Conservation (phyloP, 2,888 invertebrate genomes). For the Belgica antarctica region DNA sequence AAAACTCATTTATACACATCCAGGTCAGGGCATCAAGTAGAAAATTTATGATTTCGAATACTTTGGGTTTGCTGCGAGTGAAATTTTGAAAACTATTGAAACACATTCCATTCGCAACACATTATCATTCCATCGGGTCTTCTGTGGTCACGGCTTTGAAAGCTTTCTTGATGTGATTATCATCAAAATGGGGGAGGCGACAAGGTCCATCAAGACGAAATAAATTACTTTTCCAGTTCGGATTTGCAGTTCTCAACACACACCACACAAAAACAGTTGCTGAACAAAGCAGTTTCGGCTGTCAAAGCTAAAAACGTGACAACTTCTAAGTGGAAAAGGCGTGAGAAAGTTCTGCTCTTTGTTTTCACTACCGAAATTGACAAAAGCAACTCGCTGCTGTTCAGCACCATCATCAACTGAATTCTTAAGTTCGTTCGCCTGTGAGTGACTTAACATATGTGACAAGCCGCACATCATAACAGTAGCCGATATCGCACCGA, state of each 20-base stretch:
- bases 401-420: conserved; percentile 14
- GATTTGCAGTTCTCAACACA: background rate
- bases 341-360: background rate
- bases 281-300: no score
- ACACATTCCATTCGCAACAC: no score
- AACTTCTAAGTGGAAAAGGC: background rate
- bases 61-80: no score
- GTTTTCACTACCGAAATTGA: background rate
- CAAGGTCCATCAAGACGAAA: no score
- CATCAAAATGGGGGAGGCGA: background rate
- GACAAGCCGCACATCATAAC: conserved; percentile 57
- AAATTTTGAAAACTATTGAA: conserved; percentile 7
- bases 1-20: background rate
- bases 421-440: background rate
- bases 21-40: background rate
- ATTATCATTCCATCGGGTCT: no score
- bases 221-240: background rate
- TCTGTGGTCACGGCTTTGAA: background rate
- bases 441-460: conserved; percentile 48
- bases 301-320: no score
- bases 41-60: background rate
- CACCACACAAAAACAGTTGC: no score
- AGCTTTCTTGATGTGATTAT: background rate
- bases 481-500: conserved; percentile 50
- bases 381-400: background rate